Conservation (phyloP, 1,140 invertebrate species). For the Potamilus streckersoni region DNA sequence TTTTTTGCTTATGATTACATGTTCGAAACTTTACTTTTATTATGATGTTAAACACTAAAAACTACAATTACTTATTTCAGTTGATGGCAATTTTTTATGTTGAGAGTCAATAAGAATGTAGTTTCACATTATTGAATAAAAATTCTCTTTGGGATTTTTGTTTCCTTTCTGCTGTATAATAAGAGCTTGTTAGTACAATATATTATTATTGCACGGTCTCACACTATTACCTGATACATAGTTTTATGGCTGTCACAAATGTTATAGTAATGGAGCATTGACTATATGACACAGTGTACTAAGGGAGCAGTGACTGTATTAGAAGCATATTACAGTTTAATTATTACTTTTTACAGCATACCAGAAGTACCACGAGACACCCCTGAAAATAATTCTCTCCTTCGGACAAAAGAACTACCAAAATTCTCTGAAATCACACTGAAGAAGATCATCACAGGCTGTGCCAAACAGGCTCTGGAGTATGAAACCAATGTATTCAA, state of each 20-base stretch:
- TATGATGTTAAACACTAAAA: too few relatives aligned
- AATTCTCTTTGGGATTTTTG: too few relatives aligned
- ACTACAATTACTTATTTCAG: too few relatives aligned
- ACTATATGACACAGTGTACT: not conserved
- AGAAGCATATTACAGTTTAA: not conserved
- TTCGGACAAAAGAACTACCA: constrained; percentile 80
- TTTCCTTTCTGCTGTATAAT: too few relatives aligned
- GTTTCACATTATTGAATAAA: too few relatives aligned
- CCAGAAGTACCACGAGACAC: constrained; percentile 90
- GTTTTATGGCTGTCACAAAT: not conserved
- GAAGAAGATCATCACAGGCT: constrained; percentile 83
- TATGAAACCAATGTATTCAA: constrained; percentile 82
- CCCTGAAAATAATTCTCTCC: constrained; percentile 79
- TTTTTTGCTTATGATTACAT: too few relatives aligned
- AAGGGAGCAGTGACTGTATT: constrained; percentile 18
- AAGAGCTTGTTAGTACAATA: not conserved
- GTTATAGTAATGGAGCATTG: too few relatives aligned
- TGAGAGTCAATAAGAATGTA: too few relatives aligned
- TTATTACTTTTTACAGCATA: constrained; percentile 73
- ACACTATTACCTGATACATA: constrained; percentile 10
- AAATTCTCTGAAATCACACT: constrained; percentile 84
- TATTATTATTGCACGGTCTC: constrained; percentile 25
- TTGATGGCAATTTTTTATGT: too few relatives aligned
- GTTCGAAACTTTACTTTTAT: too few relatives aligned
- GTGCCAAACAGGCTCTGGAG: constrained; percentile 84